phyloP scores from a whole-genome alignment of 2,888 invertebrate genomes.

The Eupeodes luniger region DNA sequence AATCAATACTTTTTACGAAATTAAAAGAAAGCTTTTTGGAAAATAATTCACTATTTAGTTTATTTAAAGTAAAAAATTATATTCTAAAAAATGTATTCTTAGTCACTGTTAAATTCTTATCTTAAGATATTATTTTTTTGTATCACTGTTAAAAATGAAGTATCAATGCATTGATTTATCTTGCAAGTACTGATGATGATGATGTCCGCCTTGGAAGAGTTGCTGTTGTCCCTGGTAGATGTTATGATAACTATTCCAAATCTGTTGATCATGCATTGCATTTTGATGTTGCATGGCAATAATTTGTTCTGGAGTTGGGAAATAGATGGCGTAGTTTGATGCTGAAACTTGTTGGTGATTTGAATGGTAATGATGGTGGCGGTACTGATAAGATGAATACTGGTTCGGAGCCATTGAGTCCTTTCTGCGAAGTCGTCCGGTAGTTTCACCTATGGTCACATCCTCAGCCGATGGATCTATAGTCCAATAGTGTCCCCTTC shows the following conservation, averaged over 20 bases:
- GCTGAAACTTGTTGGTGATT: constrained; percentile 9
- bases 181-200: constrained; percentile 4
- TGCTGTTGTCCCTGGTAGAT: constrained; percentile 44
- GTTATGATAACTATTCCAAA: constrained; percentile 50
- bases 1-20: no score
- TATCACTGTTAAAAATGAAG: background rate
- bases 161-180: constrained; percentile 12
- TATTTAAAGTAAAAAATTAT: background rate
- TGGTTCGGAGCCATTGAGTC: constrained; percentile 81
- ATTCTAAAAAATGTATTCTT: background rate
- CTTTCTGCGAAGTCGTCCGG: constrained; percentile 93
- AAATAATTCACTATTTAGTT: background rate
- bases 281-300: constrained; percentile 49
- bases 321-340: constrained; percentile 79
- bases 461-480: constrained; percentile 97
- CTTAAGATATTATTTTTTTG: background rate
- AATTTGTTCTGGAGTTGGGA: constrained; percentile 78
- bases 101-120: background rate
- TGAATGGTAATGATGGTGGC: constrained; percentile 16
- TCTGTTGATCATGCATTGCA: constrained; percentile 40
- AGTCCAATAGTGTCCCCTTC: constrained; percentile 99
- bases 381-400: constrained; percentile 77
- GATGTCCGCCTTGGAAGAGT: background rate
- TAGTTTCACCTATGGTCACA: constrained; percentile 97
- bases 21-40: no score